Percentiles rank a stretch among this genome's conserved stretches.
These are phyloP conservation scores for Anguilla obscura DNA, from an alignment of 2,797 vertebrate species.

Conservation along the genomic window DNA sequence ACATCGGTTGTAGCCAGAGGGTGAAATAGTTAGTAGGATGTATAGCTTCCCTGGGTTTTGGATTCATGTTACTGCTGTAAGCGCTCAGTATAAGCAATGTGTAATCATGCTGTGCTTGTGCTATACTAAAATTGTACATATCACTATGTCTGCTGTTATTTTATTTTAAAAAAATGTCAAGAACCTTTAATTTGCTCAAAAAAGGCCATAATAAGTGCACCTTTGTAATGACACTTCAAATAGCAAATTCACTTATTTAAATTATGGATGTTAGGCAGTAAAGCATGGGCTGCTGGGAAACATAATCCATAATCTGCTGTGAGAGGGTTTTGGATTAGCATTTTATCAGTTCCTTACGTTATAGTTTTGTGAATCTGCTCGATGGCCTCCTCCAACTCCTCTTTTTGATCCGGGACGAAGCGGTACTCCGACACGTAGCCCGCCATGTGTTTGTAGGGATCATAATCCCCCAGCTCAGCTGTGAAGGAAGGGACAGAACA, in stretches of 20 bases:
- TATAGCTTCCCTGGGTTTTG: constrained; percentile 16
- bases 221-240: not conserved
- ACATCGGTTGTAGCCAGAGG: constrained; percentile 32
- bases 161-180: not conserved
- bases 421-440: constrained; percentile 85
- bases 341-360: constrained; percentile 68
- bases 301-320: constrained; percentile 29
- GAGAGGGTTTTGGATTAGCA: constrained; percentile 22
- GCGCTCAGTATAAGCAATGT: not conserved
- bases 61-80: constrained; percentile 33
- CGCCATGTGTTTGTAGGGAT: constrained; percentile 76
- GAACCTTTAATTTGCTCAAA: not conserved
- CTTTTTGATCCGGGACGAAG: constrained; percentile 86
- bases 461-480: constrained; percentile 87
- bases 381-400: constrained; percentile 81
- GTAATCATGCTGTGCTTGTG: not conserved
- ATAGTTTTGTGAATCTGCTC: constrained; percentile 83
- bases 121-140: not conserved
- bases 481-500: constrained; percentile 41
- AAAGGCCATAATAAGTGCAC: not conserved
- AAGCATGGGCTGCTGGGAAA: not conserved
- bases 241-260: not conserved
- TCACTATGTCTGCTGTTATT: not conserved
- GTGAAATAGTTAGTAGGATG: constrained; percentile 37
- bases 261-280: not conserved